Evolutionary conservation across 2,113 vertebrate species (phyloP).

Genomic region (Gambusia holbrooki): DNA sequence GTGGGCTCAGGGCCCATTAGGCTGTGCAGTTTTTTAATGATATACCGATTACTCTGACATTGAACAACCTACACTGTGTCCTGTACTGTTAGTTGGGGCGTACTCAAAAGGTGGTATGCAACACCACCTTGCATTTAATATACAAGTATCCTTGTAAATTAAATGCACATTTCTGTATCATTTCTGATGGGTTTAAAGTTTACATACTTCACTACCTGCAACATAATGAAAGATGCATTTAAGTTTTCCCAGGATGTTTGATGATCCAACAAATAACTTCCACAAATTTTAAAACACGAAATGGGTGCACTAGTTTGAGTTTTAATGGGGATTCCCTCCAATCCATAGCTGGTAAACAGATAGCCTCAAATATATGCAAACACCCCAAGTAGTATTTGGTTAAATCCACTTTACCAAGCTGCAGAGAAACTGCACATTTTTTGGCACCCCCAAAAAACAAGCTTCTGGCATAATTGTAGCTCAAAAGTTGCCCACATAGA

Average conservation of each 20-base stretch:
- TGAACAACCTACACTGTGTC: conserved; percentile 36
- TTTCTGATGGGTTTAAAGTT: background rate
- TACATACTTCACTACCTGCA: background rate
- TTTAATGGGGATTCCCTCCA: background rate
- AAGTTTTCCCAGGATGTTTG: background rate
- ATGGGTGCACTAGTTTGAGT: background rate
- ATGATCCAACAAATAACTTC: background rate
- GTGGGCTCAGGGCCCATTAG: conserved; percentile 46
- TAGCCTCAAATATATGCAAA: background rate
- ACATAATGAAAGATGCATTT: background rate
- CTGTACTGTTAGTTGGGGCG: conserved; percentile 2
- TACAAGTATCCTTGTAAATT: no score
- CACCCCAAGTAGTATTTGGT: background rate
- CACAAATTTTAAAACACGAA: background rate
- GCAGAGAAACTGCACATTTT: background rate
- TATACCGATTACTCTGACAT: conserved; percentile 47
- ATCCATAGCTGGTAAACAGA: background rate
- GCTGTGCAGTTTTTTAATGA: conserved; percentile 40
- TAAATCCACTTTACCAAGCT: background rate
- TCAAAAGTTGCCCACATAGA: background rate
- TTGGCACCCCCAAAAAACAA: background rate
- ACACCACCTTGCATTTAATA: background rate
- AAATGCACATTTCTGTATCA: background rate
- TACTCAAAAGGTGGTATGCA: background rate
- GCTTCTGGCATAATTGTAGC: background rate